phyloP scores from a whole-genome alignment of 1,140 invertebrate species.

The Aphidius ervi region DNA sequence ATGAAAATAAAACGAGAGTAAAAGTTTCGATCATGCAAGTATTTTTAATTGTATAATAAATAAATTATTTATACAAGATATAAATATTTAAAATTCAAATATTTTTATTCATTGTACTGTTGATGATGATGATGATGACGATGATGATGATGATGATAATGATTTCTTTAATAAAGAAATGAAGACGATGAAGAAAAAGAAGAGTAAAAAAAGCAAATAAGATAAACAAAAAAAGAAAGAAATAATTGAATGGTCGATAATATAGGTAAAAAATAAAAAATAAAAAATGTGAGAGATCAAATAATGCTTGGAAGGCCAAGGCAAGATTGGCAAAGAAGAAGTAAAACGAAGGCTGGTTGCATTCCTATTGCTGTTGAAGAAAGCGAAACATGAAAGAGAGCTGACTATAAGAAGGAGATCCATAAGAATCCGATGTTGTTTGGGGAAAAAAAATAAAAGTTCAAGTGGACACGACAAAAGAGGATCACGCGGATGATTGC shows the following conservation, averaged over 20 bases:
- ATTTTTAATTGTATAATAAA: too few relatives aligned
- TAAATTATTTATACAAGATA: too few relatives aligned
- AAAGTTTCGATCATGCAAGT: too few relatives aligned
- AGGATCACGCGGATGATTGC: conserved; percentile 52
- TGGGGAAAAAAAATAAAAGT: conserved; percentile 24
- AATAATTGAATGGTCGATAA: too few relatives aligned
- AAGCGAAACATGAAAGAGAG: conserved; percentile 6
- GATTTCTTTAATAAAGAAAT: too few relatives aligned
- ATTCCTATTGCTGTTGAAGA: conserved; percentile 18
- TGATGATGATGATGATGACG: too few relatives aligned
- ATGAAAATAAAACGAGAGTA: too few relatives aligned
- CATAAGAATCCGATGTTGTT: background rate
- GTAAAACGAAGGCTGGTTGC: conserved; percentile 29
- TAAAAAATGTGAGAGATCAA: conserved; percentile 12
- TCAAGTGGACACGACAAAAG: conserved; percentile 45
- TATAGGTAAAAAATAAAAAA: background rate
- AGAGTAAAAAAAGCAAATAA: conserved; percentile 13
- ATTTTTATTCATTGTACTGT: too few relatives aligned
- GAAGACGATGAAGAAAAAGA: background rate
- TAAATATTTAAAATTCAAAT: too few relatives aligned
- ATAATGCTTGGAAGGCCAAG: conserved; percentile 3
- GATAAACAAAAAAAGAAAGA: conserved; percentile 8
- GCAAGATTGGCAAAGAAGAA: conserved; percentile 1
- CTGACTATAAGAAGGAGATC: background rate
- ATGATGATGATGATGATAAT: too few relatives aligned